Percentiles rank a stretch among this genome's conserved stretches.
Evolutionary conservation across 2,888 invertebrate species (phyloP).

Genomic region (Rotaria sp.): DNA sequence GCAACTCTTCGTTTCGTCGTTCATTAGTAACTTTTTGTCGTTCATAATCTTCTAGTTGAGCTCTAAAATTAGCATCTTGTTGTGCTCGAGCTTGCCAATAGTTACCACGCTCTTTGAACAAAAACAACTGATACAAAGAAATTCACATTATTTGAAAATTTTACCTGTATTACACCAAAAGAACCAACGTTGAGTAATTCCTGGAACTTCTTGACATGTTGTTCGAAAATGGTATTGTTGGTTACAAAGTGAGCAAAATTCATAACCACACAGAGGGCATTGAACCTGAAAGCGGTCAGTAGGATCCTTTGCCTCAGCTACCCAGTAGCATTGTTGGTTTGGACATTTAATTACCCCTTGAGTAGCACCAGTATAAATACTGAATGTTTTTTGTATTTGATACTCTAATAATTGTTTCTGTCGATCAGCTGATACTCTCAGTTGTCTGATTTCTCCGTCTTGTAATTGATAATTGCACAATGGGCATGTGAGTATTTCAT

Average conservation of each 20-base stretch:
- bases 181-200: neutral
- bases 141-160: no score
- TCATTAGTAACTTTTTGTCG: neutral
- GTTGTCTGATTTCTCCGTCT: neutral
- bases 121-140: no score
- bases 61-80: neutral
- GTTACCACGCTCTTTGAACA: neutral
- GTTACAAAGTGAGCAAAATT: slow-evolving; percentile 1
- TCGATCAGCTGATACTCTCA: neutral
- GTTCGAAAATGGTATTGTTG: neutral
- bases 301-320: slow-evolving; percentile 2
- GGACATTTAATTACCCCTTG: neutral
- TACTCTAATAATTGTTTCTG: neutral
- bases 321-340: neutral
- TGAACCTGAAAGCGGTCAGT: neutral
- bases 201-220: neutral
- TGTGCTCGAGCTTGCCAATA: neutral
- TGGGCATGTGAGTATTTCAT: neutral
- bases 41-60: neutral
- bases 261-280: neutral
- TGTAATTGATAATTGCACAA: neutral
- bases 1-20: neutral
- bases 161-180: neutral
- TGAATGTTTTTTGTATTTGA: neutral
- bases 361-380: neutral